Evolutionary conservation across 2,888 invertebrate species (phyloP).

Genomic region (Rapana venosa): DNA sequence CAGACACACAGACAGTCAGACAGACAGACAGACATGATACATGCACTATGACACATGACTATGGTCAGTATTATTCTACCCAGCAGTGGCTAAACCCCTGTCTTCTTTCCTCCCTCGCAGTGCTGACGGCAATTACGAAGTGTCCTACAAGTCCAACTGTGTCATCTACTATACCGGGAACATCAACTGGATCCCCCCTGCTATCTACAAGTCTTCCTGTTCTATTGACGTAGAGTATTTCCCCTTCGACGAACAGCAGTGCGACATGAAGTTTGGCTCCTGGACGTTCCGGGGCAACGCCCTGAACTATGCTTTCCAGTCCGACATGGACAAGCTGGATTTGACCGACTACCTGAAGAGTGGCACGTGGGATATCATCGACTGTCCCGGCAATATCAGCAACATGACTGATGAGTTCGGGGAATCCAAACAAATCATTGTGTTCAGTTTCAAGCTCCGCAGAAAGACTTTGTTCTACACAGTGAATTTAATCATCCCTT

Average conservation of each 20-base stretch:
- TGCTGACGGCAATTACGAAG: conserved; percentile 99
- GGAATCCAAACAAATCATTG: conserved; percentile 82
- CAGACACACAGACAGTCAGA: too few relatives aligned
- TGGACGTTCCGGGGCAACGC: conserved; percentile 77
- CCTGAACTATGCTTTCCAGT: conserved; percentile 73
- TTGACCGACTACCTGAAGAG: conserved; percentile 77
- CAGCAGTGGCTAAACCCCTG: too few relatives aligned
- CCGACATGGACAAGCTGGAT: conserved; percentile 72
- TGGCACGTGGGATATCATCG: conserved; percentile 78
- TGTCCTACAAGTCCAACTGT: conserved; percentile 98
- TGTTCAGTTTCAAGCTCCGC: conserved; percentile 96
- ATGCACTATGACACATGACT: too few relatives aligned
- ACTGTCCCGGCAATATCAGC: conserved; percentile 72
- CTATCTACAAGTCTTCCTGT: conserved; percentile 99
- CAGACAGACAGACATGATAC: too few relatives aligned
- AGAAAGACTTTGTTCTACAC: conserved; percentile 99
- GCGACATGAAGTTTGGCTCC: conserved; percentile 98
- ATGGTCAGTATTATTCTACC: too few relatives aligned
- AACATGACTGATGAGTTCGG: conserved; percentile 65
- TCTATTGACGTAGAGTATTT: conserved; percentile 99
- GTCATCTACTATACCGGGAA: conserved; percentile 97
- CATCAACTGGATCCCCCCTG: conserved; percentile 98
- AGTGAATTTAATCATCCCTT: conserved; percentile 98
- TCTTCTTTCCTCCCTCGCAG: conserved; percentile 81
- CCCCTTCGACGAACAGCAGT: conserved; percentile 99